These are phyloP conservation scores for Gorsachius magnificus DNA, from an alignment of 2,797 vertebrate genomes.

Conservation along the genomic window DNA sequence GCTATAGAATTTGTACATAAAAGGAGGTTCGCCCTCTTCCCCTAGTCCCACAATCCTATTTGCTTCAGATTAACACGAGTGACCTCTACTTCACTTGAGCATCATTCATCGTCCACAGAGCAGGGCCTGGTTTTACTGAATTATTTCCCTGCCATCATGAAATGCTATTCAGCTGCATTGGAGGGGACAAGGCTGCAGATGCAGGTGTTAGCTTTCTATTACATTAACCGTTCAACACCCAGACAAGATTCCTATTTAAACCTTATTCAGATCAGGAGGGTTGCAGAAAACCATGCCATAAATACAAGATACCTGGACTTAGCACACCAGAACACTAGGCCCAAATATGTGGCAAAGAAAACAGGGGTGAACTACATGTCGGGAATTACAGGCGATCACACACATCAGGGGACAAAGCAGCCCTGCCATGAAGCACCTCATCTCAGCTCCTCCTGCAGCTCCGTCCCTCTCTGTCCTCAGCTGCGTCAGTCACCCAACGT, in stretches of 20 bases:
- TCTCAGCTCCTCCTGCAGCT: background rate
- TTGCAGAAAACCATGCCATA: background rate
- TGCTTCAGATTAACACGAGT: constrained; percentile 55
- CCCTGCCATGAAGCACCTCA: background rate
- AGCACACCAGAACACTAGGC: background rate
- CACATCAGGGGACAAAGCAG: background rate
- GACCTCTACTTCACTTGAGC: constrained; percentile 45
- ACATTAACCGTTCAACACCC: constrained; percentile 24
- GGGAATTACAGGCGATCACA: background rate
- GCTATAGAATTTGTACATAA: constrained; percentile 55
- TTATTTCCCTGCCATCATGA: constrained; percentile 46
- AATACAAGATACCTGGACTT: background rate
- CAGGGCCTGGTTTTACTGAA: constrained; percentile 28
- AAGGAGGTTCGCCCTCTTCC: constrained; percentile 14
- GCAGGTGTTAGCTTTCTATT: background rate
- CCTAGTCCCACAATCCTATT: constrained; percentile 39
- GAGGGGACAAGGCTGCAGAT: constrained; percentile 27
- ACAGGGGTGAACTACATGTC: background rate
- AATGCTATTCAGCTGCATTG: constrained; percentile 46
- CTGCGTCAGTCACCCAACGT: background rate
- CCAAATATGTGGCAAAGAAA: background rate
- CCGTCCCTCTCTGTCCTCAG: background rate
- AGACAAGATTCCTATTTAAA: background rate
- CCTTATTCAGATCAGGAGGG: background rate
- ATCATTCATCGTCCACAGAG: constrained; percentile 10